Evolutionary conservation across 2,888 invertebrate genomes (phyloP).

Genomic region (Podabrus alpinus): DNA sequence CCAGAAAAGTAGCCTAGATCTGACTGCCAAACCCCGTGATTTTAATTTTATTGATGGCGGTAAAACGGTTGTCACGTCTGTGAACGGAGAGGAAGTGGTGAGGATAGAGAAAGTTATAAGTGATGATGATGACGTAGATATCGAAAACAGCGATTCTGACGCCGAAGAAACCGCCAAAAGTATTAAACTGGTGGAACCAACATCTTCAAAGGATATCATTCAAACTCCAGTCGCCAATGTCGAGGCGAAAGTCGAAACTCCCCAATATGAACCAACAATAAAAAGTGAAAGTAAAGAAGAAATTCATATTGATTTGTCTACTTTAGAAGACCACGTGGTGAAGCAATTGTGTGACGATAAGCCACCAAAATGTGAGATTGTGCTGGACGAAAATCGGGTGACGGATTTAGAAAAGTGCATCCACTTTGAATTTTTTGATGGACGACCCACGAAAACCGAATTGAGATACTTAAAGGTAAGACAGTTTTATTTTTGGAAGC

Average conservation of each 20-base stretch:
- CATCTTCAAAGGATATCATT: not conserved
- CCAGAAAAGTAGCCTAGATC: not conserved
- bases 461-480: conserved; percentile 60
- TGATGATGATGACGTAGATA: conserved; percentile 57
- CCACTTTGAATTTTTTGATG: conserved; percentile 63
- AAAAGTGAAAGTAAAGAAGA: conserved; percentile 2
- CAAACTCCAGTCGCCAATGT: not conserved
- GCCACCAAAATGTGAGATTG: conserved; percentile 56
- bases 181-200: not conserved
- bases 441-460: conserved; percentile 60
- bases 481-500: not conserved
- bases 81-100: conserved; percentile 66
- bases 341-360: conserved; percentile 49
- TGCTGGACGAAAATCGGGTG: conserved; percentile 52
- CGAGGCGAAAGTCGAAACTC: not conserved
- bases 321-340: conserved; percentile 37
- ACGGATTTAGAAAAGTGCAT: conserved; percentile 61
- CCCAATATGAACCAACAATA: not conserved
- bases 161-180: not conserved
- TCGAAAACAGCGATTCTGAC: not conserved
- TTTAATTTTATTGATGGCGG: conserved; percentile 57
- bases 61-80: conserved; percentile 61
- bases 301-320: conserved; percentile 2
- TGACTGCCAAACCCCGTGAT: not conserved
- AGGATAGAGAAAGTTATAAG: conserved; percentile 50